Conservation (phyloP, 1,140 invertebrate genomes). For the Heliconius hewitsoni region DNA sequence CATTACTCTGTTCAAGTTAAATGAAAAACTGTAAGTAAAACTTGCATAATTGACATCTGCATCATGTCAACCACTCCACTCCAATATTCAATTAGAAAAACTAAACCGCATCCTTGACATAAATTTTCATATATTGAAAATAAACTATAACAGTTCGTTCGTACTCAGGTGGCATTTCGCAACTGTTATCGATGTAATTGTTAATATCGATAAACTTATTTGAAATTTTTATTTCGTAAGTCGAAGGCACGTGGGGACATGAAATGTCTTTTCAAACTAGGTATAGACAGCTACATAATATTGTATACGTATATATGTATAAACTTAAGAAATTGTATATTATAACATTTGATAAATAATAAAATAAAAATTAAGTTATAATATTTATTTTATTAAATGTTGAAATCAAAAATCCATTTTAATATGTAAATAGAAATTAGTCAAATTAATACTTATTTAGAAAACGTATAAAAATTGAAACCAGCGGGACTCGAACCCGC, state of each 20-base stretch:
- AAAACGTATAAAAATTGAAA: too few relatives aligned
- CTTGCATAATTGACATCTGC: not conserved
- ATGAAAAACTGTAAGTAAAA: too few relatives aligned
- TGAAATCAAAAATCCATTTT: too few relatives aligned
- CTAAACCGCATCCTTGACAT: conserved; percentile 52
- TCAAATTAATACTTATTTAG: too few relatives aligned
- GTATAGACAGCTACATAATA: not conserved
- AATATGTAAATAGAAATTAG: too few relatives aligned
- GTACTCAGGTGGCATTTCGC: conserved; percentile 50
- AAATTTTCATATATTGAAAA: conserved; percentile 54
- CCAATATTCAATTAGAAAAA: conserved; percentile 24
- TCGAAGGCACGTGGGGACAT: conserved; percentile 44
- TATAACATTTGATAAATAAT: too few relatives aligned
- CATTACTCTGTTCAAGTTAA: too few relatives aligned
- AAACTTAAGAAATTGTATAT: too few relatives aligned
- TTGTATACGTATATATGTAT: not conserved
- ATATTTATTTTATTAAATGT: too few relatives aligned
- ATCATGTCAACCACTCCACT: not conserved
- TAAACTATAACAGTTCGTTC: conserved; percentile 43
- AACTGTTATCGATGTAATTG: conserved; percentile 54
- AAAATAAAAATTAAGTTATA: too few relatives aligned
- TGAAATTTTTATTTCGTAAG: conserved; percentile 56
- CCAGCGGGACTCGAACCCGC: too few relatives aligned
- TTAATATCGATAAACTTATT: conserved; percentile 50
- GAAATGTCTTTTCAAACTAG: conserved; percentile 8